These are phyloP conservation scores for Himalopsyche anomala DNA, from an alignment of 2,888 invertebrate species.

Conservation along the genomic window DNA sequence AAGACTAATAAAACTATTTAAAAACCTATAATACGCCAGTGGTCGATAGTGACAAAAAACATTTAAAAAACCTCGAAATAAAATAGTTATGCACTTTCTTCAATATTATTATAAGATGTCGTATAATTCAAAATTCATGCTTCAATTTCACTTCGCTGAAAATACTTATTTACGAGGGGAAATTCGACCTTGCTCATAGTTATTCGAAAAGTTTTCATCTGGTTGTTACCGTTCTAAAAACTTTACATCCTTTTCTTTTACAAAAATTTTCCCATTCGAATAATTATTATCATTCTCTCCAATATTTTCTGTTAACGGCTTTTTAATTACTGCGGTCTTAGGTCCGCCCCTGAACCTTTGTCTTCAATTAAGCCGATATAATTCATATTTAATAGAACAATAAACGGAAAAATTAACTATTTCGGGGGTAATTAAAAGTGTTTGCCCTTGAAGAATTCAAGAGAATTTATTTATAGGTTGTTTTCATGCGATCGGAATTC, in stretches of 20 bases:
- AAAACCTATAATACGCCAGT: background rate
- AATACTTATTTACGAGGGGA: background rate
- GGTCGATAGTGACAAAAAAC: background rate
- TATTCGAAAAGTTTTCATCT: background rate
- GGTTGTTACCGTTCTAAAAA: constrained; percentile 13
- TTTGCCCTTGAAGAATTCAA: background rate
- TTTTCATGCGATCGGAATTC: background rate
- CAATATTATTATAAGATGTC: too few relatives aligned
- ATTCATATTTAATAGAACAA: constrained; percentile 60
- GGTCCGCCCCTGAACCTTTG: constrained; percentile 33
- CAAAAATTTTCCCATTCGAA: constrained; percentile 30
- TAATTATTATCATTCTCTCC: constrained; percentile 29
- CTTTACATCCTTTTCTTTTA: constrained; percentile 13
- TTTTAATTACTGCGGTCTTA: constrained; percentile 57
- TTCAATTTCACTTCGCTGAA: too few relatives aligned
- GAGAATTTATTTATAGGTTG: background rate
- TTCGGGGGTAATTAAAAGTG: constrained; percentile 9
- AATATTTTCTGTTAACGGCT: constrained; percentile 56
- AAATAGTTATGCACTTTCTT: too few relatives aligned
- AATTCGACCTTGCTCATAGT: background rate
- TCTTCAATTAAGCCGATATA: constrained; percentile 55
- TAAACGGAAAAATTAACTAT: constrained; percentile 45
- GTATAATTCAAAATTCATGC: too few relatives aligned
- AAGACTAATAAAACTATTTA: too few relatives aligned
- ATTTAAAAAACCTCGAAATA: too few relatives aligned